These are phyloP conservation scores for Molossus molossus DNA, from an alignment of 2,797 vertebrate species.

Conservation along the genomic window DNA sequence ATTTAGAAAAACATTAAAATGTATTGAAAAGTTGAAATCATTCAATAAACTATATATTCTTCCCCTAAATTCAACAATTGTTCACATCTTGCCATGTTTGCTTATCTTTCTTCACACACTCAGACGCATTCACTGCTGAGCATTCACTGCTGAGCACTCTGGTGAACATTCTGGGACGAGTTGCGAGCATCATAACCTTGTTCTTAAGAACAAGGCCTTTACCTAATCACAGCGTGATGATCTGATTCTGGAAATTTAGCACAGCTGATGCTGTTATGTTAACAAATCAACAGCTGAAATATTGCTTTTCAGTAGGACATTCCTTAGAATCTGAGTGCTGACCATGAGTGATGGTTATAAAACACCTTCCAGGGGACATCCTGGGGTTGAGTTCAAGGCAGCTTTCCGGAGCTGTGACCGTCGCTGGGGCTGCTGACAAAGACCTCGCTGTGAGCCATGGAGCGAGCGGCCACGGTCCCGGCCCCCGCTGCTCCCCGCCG, in stretches of 20 bases:
- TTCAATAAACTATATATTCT: background rate
- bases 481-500: no score
- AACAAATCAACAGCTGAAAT: background rate
- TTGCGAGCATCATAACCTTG: background rate
- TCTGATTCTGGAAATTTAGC: background rate
- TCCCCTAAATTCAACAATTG: background rate
- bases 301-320: background rate
- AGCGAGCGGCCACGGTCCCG: background rate
- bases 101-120: background rate
- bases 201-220: background rate
- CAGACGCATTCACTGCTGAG: background rate
- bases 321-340: background rate
- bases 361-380: background rate
- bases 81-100: background rate
- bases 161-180: background rate
- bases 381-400: background rate
- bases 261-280: background rate
- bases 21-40: background rate
- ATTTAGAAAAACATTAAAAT: slow-evolving; percentile 12
- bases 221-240: background rate
- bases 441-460: background rate
- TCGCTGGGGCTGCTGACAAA: background rate
- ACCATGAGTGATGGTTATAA: background rate
- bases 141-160: background rate
- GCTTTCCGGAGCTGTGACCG: background rate